Base-by-base conservation (phyloP, 2,113 vertebrate genomes). In the Capreolus pygargus region DNA sequence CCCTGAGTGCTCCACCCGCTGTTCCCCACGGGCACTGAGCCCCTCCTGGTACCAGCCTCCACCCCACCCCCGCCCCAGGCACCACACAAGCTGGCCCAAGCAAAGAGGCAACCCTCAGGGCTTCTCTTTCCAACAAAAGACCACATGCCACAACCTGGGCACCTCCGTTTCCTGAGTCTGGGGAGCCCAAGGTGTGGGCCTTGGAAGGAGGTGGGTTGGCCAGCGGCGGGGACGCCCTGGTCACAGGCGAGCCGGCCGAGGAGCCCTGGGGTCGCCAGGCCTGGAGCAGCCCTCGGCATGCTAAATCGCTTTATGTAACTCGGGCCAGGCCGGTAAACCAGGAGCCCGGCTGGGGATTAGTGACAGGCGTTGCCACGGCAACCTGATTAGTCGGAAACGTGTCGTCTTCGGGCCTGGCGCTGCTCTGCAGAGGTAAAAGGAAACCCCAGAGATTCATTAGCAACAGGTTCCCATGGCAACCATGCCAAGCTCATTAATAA, bases 391-490 rank as follows among this genome's bases (percentile, higher is more conserved):
- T 97, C 96, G 98, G 99, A 99, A 99, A 98, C 97, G 87, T 95
- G 97, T 95, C 21, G 15, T 98, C 92, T 92, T 97, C 16, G 55
- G 81, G 97, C 96, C 95, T 96, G 94, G 98, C 97, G 98, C 97
- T 87, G 97, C 97, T 98, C 89, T 1, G 93, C 97, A 97, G 98
- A 98, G 98, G 98, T 98, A 97, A 98, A 98, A 99, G 99, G 99
- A 99, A 99, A 99, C 99, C 99, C 99, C 99, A 99, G 99, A 99
- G 99, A 99, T 99, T 99, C 99, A 99, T 99, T 99, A 99, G 99
- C 98, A 98, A 99, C 98, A 97, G 93, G 99, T 99, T 99, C 98
- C 99, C 99, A 99, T 99, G 98, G 99, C 99, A 99, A 99, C 99
- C 0, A 54, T 98, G 96, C 99, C 98, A 99, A 99, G 99, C 99